Conservation (phyloP, 2,113 vertebrate species). For the Isurus oxyrinchus region DNA sequence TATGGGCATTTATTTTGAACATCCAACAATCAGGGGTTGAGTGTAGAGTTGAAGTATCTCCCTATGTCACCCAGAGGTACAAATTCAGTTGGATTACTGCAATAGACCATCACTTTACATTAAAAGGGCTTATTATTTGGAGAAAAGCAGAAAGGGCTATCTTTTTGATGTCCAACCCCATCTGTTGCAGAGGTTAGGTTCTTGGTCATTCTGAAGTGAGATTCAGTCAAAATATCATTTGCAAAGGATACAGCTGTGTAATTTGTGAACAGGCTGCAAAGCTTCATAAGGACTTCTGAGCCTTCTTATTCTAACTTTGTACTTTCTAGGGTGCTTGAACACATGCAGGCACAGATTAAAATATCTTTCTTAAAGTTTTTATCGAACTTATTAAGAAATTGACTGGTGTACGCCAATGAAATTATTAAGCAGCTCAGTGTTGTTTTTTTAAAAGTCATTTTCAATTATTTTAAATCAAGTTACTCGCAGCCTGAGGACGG, state of each 20-base stretch:
- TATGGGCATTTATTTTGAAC: too few species aligned
- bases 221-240: not conserved
- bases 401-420: too few species aligned
- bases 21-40: not conserved
- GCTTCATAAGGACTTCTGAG: not conserved
- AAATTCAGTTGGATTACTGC: not conserved
- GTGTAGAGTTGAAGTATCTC: not conserved
- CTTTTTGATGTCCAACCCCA: not conserved
- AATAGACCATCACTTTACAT: not conserved
- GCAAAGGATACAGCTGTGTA: not conserved
- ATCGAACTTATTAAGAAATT: too few species aligned
- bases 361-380: too few species aligned
- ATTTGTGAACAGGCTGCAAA: not conserved
- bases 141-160: not conserved
- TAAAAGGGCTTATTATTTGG: not conserved
- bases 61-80: not conserved
- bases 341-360: too few species aligned
- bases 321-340: not conserved
- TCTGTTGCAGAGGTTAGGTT: not conserved
- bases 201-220: not conserved
- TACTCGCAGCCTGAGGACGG: not conserved
- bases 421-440: too few species aligned
- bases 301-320: not conserved
- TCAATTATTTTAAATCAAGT: too few species aligned
- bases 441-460: not conserved